Conservation (phyloP, 2,797 vertebrate genomes). For the Graptemys geographica region DNA sequence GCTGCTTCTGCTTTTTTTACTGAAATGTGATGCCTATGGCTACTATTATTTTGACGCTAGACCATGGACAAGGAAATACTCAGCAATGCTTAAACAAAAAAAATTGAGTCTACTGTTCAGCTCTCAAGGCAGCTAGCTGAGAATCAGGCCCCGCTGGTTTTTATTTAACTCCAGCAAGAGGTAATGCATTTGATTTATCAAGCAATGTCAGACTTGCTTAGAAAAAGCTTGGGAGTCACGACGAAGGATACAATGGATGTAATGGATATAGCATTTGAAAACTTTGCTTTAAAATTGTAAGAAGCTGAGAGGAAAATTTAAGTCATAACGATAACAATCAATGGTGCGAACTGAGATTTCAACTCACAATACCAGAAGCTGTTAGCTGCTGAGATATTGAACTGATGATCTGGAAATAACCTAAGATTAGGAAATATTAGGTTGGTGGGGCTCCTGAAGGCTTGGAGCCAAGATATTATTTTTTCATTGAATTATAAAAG, state of each 20-base stretch:
- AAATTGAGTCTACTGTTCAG: background rate
- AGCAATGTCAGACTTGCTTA: constrained; percentile 17
- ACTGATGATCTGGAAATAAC: constrained; percentile 35
- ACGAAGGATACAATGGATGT: background rate
- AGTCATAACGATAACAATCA: background rate
- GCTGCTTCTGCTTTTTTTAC: constrained; percentile 43
- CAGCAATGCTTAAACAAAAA: background rate
- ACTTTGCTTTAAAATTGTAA: background rate
- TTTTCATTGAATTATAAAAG: background rate
- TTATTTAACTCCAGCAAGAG: constrained; percentile 27
- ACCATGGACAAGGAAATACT: background rate
- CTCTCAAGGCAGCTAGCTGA: background rate
- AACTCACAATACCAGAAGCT: background rate
- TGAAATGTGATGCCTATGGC: constrained; percentile 18
- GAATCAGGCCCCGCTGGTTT: background rate
- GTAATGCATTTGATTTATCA: background rate
- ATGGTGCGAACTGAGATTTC: background rate
- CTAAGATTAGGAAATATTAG: background rate
- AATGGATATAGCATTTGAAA: background rate
- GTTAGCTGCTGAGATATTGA: constrained; percentile 18
- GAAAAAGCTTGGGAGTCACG: background rate
- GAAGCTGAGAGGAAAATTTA: background rate
- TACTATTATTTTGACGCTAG: constrained; percentile 1
- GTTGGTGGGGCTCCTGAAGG: background rate
- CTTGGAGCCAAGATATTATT: background rate